Percentiles rank a stretch among this genome's conserved stretches.
Evolutionary conservation across 2,113 vertebrate species (phyloP).

Genomic region (Tauraco erythrolophus): DNA sequence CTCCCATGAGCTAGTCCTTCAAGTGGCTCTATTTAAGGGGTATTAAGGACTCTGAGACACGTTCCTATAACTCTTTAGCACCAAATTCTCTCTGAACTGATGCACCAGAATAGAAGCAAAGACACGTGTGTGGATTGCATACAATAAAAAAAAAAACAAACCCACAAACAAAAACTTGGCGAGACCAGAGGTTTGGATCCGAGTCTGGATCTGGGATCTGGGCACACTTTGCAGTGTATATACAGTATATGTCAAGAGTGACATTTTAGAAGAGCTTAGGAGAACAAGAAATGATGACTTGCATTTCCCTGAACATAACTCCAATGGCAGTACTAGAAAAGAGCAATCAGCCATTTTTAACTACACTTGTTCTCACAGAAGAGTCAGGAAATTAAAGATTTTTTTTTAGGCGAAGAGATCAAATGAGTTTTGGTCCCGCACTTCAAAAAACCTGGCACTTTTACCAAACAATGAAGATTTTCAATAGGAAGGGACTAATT

Average conservation of each 20-base stretch:
- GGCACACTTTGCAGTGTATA: slow-evolving; percentile 49
- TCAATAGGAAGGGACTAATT: slow-evolving; percentile 30
- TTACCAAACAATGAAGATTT: slow-evolving; percentile 11
- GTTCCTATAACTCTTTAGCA: neutral
- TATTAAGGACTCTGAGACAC: neutral
- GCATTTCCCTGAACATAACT: slow-evolving; percentile 27
- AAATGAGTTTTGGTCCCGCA: slow-evolving; percentile 9
- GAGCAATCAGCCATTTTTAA: slow-evolving; percentile 71
- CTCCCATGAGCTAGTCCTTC: neutral
- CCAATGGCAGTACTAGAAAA: slow-evolving; percentile 41
- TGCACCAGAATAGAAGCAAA: slow-evolving; percentile 1
- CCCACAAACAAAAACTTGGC: slow-evolving; percentile 35
- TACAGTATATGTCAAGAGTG: slow-evolving; percentile 60
- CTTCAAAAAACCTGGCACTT: slow-evolving; percentile 47
- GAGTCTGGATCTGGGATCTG: slow-evolving; percentile 52
- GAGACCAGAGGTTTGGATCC: slow-evolving; percentile 64
- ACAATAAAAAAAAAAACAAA: neutral
- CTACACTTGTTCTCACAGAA: slow-evolving; percentile 65
- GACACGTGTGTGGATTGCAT: neutral
- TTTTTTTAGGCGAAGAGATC: slow-evolving; percentile 10
- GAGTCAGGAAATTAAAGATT: slow-evolving; percentile 60
- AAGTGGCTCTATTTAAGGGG: neutral
- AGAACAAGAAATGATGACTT: slow-evolving; percentile 66
- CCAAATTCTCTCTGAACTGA: neutral
- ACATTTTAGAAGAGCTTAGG: slow-evolving; percentile 54